phyloP scores from a whole-genome alignment of 2,797 vertebrate species.

The Carduelis carduelis region DNA sequence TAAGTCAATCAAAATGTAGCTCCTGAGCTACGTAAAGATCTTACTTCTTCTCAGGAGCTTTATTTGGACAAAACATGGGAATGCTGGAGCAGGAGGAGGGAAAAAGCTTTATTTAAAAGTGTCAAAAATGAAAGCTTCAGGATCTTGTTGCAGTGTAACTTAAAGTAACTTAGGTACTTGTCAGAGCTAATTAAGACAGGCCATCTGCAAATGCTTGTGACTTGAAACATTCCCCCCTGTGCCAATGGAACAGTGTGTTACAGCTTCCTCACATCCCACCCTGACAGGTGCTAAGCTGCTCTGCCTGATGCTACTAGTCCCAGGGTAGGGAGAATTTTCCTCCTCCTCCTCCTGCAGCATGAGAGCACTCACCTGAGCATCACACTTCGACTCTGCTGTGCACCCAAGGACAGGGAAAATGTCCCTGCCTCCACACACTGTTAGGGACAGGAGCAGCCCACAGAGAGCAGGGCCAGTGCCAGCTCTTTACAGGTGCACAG shows the following conservation, averaged over 20 bases:
- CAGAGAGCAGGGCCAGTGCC: fast-evolving
- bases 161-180: slow-evolving; percentile 49
- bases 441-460: background rate
- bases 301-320: background rate
- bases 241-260: background rate
- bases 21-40: background rate
- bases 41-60: slow-evolving; percentile 12
- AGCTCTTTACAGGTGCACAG: background rate
- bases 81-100: background rate
- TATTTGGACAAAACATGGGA: slow-evolving; percentile 7
- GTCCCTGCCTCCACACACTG: fast-evolving
- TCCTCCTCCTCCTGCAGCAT: background rate
- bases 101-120: slow-evolving; percentile 17
- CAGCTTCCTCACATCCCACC: background rate
- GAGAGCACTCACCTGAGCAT: background rate
- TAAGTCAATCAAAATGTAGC: slow-evolving; percentile 46
- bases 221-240: background rate
- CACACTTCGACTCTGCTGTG: background rate
- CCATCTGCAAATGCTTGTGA: slow-evolving; percentile 13
- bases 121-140: slow-evolving; percentile 19
- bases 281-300: background rate
- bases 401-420: background rate
- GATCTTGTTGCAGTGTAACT: slow-evolving; percentile 37
- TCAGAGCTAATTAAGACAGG: slow-evolving; percentile 53
- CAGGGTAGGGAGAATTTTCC: background rate